Conservation (phyloP, 2,113 vertebrate genomes). For the Pterophyllum scalare region DNA sequence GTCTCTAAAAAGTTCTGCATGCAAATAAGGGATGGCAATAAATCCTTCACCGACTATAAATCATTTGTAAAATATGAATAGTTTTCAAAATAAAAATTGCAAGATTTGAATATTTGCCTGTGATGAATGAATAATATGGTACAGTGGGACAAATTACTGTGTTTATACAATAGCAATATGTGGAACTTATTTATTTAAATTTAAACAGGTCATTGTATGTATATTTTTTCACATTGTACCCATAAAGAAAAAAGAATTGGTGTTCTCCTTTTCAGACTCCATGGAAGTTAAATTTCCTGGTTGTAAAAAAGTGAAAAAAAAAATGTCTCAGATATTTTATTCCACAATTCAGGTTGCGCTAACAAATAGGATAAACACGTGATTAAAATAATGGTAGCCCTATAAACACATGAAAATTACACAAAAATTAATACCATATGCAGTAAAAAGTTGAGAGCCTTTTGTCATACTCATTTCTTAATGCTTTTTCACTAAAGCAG, state of each 20-base stretch:
- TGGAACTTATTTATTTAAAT: neutral
- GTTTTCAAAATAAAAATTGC: neutral
- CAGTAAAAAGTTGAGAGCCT: neutral
- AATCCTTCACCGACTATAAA: neutral
- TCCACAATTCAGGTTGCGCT: neutral
- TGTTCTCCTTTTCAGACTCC: too few species aligned
- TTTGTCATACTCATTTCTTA: neutral
- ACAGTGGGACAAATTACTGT: constrained; percentile 8
- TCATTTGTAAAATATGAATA: neutral
- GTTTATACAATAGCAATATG: neutral
- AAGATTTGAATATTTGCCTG: neutral
- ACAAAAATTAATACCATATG: neutral
- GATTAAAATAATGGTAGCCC: neutral
- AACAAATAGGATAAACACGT: neutral
- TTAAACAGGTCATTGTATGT: neutral
- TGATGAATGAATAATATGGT: constrained; percentile 8
- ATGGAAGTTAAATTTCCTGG: neutral
- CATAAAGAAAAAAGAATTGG: too few species aligned
- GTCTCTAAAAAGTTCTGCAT: neutral
- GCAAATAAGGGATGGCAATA: neutral
- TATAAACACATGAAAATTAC: neutral
- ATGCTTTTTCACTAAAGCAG: neutral
- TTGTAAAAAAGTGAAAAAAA: neutral
- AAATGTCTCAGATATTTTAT: neutral
- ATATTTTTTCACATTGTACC: too few species aligned